A percentile compares a stretch with the other conserved stretches of the same genome.
These are phyloP conservation scores for Anadara kagoshimensis DNA, from an alignment of 1,140 invertebrate species.

Conservation along the genomic window DNA sequence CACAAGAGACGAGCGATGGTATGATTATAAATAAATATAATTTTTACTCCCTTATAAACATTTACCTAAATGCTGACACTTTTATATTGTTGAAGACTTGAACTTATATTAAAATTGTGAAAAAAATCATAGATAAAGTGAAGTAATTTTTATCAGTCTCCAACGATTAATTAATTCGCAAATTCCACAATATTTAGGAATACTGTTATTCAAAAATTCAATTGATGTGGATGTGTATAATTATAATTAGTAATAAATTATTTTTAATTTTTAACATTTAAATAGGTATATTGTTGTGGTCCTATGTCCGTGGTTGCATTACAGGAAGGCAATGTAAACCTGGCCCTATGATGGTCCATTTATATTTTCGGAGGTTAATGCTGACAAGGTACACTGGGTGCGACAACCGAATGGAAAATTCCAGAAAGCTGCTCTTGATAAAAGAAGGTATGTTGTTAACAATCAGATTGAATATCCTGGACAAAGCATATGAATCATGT, in stretches of 20 bases:
- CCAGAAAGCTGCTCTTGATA: neutral
- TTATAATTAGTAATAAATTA: too few relatives aligned
- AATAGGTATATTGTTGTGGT: conserved; percentile 83
- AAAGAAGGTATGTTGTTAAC: neutral
- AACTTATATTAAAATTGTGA: too few relatives aligned
- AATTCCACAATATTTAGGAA: too few relatives aligned
- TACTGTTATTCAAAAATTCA: too few relatives aligned
- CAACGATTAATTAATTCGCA: too few relatives aligned
- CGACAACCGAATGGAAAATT: conserved; percentile 37
- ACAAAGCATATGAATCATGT: neutral
- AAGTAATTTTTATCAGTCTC: too few relatives aligned
- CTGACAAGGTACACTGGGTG: conserved; percentile 57
- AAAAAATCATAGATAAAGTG: too few relatives aligned
- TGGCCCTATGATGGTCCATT: conserved; percentile 88
- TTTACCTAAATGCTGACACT: neutral
- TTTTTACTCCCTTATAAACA: neutral
- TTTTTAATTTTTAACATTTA: too few relatives aligned
- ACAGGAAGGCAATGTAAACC: conserved; percentile 85
- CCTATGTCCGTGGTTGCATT: conserved; percentile 84
- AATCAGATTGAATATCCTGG: neutral
- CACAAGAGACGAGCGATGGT: conserved; percentile 84
- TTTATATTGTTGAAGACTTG: too few relatives aligned
- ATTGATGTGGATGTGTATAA: too few relatives aligned
- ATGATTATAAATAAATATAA: neutral
- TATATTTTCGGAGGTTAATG: conserved; percentile 84